Base-by-base conservation (phyloP, 2,797 vertebrate species). In the Atherinosoma microstoma region DNA sequence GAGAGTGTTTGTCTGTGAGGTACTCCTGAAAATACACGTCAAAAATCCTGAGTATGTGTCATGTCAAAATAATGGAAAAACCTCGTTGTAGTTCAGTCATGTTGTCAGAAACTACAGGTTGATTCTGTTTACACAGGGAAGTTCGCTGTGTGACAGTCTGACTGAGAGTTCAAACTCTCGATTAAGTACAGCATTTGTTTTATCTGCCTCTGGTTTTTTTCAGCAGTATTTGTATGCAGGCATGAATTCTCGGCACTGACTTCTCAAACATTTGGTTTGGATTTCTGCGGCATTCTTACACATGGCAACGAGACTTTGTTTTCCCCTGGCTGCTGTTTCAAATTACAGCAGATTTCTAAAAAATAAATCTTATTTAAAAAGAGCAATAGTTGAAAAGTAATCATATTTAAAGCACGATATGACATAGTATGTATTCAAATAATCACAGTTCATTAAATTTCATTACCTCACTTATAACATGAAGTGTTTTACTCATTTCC, bases 101-200 rank as follows among this genome's bases (percentile, higher is more conserved):
- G 63, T 82, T 80, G n/a, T 35, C 58, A 75, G 72, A 75, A 86
- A 72, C 58, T 4, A 30, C 18, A 64, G 1, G 57, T 58, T 67
- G 12, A 11, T 22, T 66, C 27, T 13, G 32, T 91, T 87, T 73
- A 77, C 84, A 62, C 78, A 89, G 56, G 84, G 87, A 62, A 13
- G 75, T 11, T 72, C 68, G 68, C 64, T 42, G 54, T n/a, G 10
- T 10, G n/a, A 12, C 30, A 18, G 10, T 30, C 40, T 57, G 3
- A 58, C 1, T 59, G 62, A 45, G 72, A 76, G 53, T 27, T 18
- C n/a, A 42, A 67, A 64, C 63, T 30, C 36, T 49, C 24, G 30
- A 83, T 49, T 63, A 58, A 76, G 72, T 6, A 7, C 53, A 51
- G 8, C 12, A 16, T 58, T 84, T 62, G 42, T 79, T 68, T 69